A percentile compares a stretch with the other conserved stretches of the same genome.
Conservation (phyloP, 2,888 invertebrate genomes). For the Cosmia pyralina region DNA sequence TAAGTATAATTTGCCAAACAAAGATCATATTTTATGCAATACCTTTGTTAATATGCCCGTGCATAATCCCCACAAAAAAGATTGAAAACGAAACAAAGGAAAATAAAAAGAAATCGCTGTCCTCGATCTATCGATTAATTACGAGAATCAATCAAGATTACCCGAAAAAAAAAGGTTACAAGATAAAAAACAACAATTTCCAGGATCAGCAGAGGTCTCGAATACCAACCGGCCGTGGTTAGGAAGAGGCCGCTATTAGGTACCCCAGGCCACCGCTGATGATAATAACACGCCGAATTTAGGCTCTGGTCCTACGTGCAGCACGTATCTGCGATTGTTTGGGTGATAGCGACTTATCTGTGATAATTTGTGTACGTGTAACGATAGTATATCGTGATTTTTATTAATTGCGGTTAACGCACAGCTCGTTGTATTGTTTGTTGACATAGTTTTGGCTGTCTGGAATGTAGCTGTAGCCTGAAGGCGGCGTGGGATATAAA, state of each 20-base stretch:
- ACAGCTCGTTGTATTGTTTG: constrained; percentile 2
- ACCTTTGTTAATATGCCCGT: background rate
- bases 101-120: constrained; percentile 16
- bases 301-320: constrained; percentile 66
- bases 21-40: background rate
- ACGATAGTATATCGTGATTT: constrained; percentile 63
- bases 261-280: constrained; percentile 90
- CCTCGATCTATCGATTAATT: constrained; percentile 79
- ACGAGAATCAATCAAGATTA: constrained; percentile 86
- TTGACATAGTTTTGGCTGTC: constrained; percentile 11
- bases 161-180: constrained; percentile 75
- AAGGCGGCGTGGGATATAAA: too few species aligned
- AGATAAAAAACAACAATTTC: constrained; percentile 85
- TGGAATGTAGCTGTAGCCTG: background rate
- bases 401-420: constrained; percentile 55
- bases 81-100: constrained; percentile 15
- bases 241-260: constrained; percentile 79
- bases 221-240: constrained; percentile 87
- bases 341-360: constrained; percentile 79
- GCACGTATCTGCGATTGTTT: constrained; percentile 72
- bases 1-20: background rate
- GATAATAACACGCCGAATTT: constrained; percentile 81
- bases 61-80: constrained; percentile 7
- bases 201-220: constrained; percentile 91
- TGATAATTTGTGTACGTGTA: constrained; percentile 77